Evolutionary conservation across 2,113 vertebrate species (phyloP).

Genomic region (Ia io): DNA sequence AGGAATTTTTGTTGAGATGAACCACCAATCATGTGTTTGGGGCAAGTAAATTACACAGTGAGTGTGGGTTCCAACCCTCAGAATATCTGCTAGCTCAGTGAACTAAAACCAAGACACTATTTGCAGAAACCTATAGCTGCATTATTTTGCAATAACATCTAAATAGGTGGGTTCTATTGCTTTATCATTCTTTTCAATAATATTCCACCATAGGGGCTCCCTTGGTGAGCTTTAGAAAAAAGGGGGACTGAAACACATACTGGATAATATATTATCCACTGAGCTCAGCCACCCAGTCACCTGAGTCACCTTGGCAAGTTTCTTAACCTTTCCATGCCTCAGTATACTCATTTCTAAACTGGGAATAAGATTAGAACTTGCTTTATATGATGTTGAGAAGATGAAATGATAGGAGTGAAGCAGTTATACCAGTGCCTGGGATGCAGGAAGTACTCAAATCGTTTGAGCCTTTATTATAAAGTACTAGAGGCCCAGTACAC

Average conservation of each 20-base stretch:
- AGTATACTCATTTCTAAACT: background rate
- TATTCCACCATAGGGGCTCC: background rate
- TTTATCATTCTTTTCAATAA: background rate
- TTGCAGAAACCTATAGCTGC: slow-evolving; percentile 11
- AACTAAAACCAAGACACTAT: slow-evolving; percentile 31
- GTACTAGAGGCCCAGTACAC: too few species aligned
- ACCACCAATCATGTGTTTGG: slow-evolving; percentile 47
- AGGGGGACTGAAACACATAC: background rate
- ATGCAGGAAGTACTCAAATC: background rate
- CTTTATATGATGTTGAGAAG: background rate
- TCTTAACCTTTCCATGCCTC: background rate
- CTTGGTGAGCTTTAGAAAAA: background rate
- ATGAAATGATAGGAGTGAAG: background rate
- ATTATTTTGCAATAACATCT: background rate
- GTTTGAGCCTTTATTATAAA: background rate
- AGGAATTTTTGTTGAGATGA: slow-evolving; percentile 7
- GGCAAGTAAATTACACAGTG: slow-evolving; percentile 45
- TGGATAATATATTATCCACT: background rate
- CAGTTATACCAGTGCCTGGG: background rate
- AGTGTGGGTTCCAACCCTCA: slow-evolving; percentile 38
- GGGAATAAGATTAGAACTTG: background rate
- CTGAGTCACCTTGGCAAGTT: background rate
- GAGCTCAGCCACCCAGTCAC: background rate
- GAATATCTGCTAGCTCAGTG: slow-evolving; percentile 20
- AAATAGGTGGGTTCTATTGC: background rate